Evolutionary conservation across 1,140 invertebrate species (phyloP), one percentile per base, ranked within the genome.

Genomic region (Drosophila watanabei): DNA sequence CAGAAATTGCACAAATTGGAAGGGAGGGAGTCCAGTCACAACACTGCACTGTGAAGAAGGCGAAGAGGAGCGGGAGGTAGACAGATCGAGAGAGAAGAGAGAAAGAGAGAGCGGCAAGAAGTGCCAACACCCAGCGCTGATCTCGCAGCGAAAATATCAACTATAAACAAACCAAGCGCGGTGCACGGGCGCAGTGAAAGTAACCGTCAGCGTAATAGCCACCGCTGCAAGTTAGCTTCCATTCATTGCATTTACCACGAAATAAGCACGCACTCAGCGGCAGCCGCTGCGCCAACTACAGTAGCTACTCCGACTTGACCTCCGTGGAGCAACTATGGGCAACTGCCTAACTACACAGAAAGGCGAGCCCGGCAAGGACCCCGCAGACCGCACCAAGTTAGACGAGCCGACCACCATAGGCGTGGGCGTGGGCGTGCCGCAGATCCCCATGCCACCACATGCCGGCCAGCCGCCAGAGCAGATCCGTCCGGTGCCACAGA

Each of bases 401-500:
- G 92, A 93, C 18, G 92, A 93, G 71, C 69, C 87, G 28, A 72
- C 68, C 39, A 57, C 86, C 35, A 82, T 86, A 32, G 79, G 86
- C 18, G 83, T 57, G 14, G 80, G 82, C 11, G 90, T 79, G 14
- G 82, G 90, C 43, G 90, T 93, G 16, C 89, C 79, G 16, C 91
- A 92, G 51, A 85, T 93, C 39, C 68, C 80, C 10, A 73, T 89
- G 70, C 73, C 75, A 35, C 54, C 64, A 5, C 68, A 71, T 28
- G 60, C 70, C 28, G 92, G 90, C 11, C 92, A 93, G 75, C 92
- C 92, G 13, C 77, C 89, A 37, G 92, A 93, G 62, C 92, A 93
- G 63, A 87, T 92, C 48, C 80, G 91, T 43, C 92, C 92, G 82
- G 93, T 94, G n/a, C 93, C 94, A 16, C 94, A 94, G 58, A 93